Conservation (phyloP, 2,113 vertebrate genomes). For the Sylvietta virens region DNA sequence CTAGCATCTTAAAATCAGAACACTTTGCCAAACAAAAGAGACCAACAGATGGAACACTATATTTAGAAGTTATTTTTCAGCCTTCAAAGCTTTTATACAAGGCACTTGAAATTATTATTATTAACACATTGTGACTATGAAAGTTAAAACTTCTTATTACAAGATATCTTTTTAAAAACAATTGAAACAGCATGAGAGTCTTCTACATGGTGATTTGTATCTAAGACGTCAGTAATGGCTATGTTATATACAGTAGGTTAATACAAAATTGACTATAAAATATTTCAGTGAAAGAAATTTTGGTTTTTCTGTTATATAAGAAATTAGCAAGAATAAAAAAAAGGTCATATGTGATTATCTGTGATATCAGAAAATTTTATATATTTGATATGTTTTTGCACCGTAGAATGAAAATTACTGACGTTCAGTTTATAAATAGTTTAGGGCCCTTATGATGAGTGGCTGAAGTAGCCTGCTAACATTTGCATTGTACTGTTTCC, state of each 20-base stretch:
- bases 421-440: not conserved
- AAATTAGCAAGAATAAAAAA: not conserved
- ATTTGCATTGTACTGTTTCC: not conserved
- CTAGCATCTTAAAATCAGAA: not conserved
- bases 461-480: not conserved
- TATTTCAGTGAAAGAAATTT: not conserved
- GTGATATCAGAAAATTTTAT: not conserved
- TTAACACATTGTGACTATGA: not conserved
- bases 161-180: not conserved
- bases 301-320: not conserved
- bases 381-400: not conserved
- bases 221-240: not conserved
- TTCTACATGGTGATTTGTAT: not conserved
- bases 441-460: rapidly evolving
- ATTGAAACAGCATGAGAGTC: not conserved
- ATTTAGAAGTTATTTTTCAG: not conserved
- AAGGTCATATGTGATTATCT: not conserved
- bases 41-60: not conserved
- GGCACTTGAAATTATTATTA: not conserved
- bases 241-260: not conserved
- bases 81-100: not conserved
- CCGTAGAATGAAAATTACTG: not conserved
- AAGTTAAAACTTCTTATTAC: not conserved
- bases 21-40: not conserved
- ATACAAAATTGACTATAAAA: not conserved